A percentile compares a stretch with the other conserved stretches of the same genome.
Conservation (phyloP, 2,888 invertebrate genomes). For the Drepanosiphum platanoidis region DNA sequence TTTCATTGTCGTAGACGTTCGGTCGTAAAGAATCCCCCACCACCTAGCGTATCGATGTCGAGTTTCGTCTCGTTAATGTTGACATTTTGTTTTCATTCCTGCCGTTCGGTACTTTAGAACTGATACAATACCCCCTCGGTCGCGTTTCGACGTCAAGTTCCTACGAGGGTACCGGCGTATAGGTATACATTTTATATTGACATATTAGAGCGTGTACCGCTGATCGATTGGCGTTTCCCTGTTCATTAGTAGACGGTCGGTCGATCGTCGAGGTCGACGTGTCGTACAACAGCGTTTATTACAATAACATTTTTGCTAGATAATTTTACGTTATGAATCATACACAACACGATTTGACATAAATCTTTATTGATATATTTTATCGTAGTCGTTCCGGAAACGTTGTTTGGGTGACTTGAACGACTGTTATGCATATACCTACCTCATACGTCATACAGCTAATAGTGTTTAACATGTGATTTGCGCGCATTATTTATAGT, state of each 20-base stretch:
- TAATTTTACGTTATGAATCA: constrained; percentile 6
- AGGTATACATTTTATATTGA: not conserved
- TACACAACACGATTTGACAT: not conserved
- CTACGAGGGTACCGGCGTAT: not conserved
- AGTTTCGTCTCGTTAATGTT: not conserved
- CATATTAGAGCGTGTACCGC: not conserved
- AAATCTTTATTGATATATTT: not conserved
- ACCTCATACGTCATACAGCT: not conserved
- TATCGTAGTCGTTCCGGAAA: constrained; percentile 8
- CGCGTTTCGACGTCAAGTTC: not conserved
- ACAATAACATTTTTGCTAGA: not conserved
- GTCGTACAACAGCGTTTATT: constrained; percentile 6
- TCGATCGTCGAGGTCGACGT: constrained; percentile 33
- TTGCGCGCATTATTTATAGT: not conserved
- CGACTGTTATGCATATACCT: constrained; percentile 8
- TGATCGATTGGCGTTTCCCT: constrained; percentile 19
- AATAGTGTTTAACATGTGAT: not conserved
- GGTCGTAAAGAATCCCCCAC: too few relatives aligned
- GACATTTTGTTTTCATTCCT: not conserved
- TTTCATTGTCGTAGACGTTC: too few relatives aligned
- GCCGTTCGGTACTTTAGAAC: not conserved
- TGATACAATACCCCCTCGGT: not conserved
- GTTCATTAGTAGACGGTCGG: not conserved
- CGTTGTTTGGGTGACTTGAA: constrained; percentile 46
- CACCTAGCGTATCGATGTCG: too few relatives aligned